These are phyloP conservation scores for Polyploca ridens DNA, from an alignment of 2,888 invertebrate genomes.

Conservation along the genomic window DNA sequence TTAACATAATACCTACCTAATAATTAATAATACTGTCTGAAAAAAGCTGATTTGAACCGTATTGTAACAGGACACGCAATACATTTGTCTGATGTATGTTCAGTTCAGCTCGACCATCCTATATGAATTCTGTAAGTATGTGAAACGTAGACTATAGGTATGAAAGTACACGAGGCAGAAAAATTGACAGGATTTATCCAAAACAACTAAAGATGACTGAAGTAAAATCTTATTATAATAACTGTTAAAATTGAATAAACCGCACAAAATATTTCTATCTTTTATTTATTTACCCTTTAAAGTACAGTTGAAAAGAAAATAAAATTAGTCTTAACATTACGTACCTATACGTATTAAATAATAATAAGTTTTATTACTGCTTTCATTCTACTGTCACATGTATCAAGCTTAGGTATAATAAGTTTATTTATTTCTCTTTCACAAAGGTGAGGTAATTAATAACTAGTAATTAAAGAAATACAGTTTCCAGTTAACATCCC, in stretches of 20 bases:
- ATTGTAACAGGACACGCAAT: neutral
- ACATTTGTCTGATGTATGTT: neutral
- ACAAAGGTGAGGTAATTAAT: no score
- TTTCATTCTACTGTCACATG: no score
- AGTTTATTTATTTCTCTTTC: no score
- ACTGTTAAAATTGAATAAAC: conserved; percentile 84
- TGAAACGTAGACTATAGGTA: neutral
- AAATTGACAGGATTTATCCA: conserved; percentile 9
- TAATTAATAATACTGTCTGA: conserved; percentile 40
- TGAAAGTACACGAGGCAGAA: neutral
- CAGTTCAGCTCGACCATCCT: neutral
- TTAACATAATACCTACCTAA: conserved; percentile 57
- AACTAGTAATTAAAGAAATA: no score
- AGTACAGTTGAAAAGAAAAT: neutral
- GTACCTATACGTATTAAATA: no score
- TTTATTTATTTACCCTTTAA: conserved; percentile 46
- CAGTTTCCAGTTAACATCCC: no score
- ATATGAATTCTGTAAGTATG: neutral
- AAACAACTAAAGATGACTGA: conserved; percentile 77
- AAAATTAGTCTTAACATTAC: no score
- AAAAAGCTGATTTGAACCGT: conserved; percentile 28
- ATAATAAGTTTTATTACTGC: no score
- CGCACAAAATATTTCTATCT: conserved; percentile 75
- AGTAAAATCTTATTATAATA: conserved; percentile 77
- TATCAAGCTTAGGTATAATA: no score